phyloP scores from a whole-genome alignment of 64 coral and sea anemone species.

The Porites australiensis region DNA sequence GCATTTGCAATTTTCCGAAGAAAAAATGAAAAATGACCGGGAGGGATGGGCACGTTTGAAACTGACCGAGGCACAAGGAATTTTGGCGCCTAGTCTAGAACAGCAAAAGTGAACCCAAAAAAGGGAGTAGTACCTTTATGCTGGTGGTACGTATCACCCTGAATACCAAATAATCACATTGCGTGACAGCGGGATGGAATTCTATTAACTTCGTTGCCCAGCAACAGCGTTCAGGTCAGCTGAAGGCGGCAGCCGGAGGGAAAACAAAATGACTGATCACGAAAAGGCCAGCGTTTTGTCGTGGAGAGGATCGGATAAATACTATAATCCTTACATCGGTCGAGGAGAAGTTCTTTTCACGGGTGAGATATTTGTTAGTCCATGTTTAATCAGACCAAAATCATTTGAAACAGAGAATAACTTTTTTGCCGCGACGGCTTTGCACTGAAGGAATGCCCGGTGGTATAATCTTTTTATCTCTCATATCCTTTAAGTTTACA shows the following conservation, averaged over 20 bases:
- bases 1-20: too few species aligned
- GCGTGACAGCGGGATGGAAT: not conserved
- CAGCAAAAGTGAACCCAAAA: too few species aligned
- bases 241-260: not conserved
- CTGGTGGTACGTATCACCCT: too few species aligned
- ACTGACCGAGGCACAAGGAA: too few species aligned
- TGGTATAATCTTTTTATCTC: too few species aligned
- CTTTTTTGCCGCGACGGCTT: not conserved
- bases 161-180: not conserved
- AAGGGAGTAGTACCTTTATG: too few species aligned
- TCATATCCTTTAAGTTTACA: too few species aligned
- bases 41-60: too few species aligned
- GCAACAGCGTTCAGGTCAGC: conserved; percentile 75
- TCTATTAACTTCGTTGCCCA: conserved; percentile 23
- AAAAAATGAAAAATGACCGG: too few species aligned
- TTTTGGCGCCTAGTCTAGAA: too few species aligned
- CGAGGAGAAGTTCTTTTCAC: conserved; percentile 95
- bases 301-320: conserved; percentile 92
- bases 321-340: conserved; percentile 93
- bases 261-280: conserved; percentile 40
- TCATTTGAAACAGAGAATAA: not conserved
- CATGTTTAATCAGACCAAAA: too few species aligned
- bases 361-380: conserved; percentile 42
- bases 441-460: not conserved
- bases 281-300: conserved; percentile 72